Evolutionary conservation across 2,113 vertebrate species (phyloP), one percentile per base, ranked within the genome.

Genomic region (Thomomys bottae): DNA sequence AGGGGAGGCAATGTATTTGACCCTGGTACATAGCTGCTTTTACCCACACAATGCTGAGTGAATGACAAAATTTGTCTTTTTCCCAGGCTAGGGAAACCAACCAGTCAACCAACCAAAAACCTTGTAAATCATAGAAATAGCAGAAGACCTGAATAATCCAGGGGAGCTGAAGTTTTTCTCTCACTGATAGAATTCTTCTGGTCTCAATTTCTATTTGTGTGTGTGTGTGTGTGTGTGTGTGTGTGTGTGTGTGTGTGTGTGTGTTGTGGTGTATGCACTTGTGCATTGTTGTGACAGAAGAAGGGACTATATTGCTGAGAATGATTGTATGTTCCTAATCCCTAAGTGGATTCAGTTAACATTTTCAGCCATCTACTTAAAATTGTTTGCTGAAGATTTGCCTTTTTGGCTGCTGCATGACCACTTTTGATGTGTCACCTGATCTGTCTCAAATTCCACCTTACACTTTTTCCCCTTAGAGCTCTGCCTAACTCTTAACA

Each of bases 381-480:
- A 5, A 61, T 49, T 80, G 79, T 92, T 88, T 79, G 75, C 87
- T 79, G 24, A 76, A 90, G 59, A 54, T 59, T 67, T 63, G 63
- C 6, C 42, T 66, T 88, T 90, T 40, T 20, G 68, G 40, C 45
- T 64, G 67, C 45, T 87, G 20, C 17, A 45, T 81, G 70, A 90
- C 79, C 79, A n/a, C 40, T 14, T 76, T 30, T n/a, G 10, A 28
- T 94, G 77, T 88, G 14, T 67, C 79, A 87, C 57, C 40, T 7
- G 49, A 91, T 71, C n/a, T 10, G 24, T 80, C 38, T 73, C 59
- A 89, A 20, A 70, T 93, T 49, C 68, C 63, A 71, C 24, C 23
- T 10, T 24, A 5, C 3, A 18, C 7, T 7, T 54, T 54, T 54
- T 54, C 20, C 26, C 28, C 54, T 23, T n/a, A 26, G 88, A 89